Conservation (phyloP, 2,113 vertebrate species). For the Pseudorhombus dupliciocellatus region DNA sequence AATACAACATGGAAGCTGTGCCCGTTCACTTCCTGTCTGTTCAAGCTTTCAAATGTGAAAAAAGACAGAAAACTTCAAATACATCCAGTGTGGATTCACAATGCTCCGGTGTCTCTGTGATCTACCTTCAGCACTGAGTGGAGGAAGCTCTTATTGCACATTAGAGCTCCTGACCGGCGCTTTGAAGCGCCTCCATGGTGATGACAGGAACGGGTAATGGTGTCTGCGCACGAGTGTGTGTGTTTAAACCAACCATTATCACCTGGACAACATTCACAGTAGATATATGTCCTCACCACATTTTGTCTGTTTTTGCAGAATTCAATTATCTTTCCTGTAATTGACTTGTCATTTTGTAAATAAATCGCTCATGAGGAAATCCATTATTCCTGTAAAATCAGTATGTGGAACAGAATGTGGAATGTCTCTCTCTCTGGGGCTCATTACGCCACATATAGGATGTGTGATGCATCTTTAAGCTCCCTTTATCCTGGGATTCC, state of each 20-base stretch:
- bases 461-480: too few species aligned
- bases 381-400: too few species aligned
- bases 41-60: not conserved
- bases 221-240: not conserved
- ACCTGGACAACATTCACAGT: not conserved
- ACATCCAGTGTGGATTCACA: not conserved
- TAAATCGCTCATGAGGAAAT: not conserved
- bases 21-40: not conserved
- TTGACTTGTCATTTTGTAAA: not conserved
- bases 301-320: too few species aligned
- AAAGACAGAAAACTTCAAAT: not conserved
- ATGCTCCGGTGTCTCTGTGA: not conserved
- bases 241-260: not conserved
- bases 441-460: too few species aligned
- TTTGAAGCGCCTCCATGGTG: slow-evolving; percentile 56
- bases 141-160: slow-evolving; percentile 22
- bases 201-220: slow-evolving; percentile 1
- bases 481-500: too few species aligned
- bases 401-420: too few species aligned
- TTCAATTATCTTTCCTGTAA: not conserved
- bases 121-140: slow-evolving; percentile 3
- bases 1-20: not conserved
- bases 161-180: slow-evolving; percentile 14
- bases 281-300: not conserved
- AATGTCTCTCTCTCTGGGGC: too few species aligned